phyloP scores from a whole-genome alignment of 2,888 invertebrate genomes.

The Acleris laterana region DNA sequence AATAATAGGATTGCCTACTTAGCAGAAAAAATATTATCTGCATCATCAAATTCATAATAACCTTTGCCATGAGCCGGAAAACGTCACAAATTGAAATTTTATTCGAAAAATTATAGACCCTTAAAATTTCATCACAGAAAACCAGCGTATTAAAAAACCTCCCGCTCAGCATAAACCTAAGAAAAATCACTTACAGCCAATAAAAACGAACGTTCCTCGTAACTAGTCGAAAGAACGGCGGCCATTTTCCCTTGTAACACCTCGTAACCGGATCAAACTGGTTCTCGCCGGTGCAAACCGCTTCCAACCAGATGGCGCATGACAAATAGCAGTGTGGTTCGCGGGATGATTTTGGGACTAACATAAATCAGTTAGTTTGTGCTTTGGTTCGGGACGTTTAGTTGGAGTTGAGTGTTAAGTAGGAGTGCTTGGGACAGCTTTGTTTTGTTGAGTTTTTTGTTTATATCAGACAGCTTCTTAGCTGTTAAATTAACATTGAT shows the following conservation, averaged over 20 bases:
- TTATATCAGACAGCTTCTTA: background rate
- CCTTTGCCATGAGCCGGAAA: no score
- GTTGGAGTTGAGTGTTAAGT: conserved; percentile 9
- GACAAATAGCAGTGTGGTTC: conserved; percentile 57
- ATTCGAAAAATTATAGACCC: no score
- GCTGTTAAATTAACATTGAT: background rate
- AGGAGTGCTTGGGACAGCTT: background rate
- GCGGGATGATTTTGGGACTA: conserved; percentile 64
- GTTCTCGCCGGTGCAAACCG: conserved; percentile 29
- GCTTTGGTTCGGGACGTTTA: conserved; percentile 5
- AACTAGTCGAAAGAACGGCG: conserved; percentile 49
- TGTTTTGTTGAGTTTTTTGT: conserved; percentile 1
- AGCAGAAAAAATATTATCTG: no score
- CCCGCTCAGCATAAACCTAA: conserved; percentile 54
- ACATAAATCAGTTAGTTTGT: conserved; percentile 51
- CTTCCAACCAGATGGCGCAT: conserved; percentile 32
- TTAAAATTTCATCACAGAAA: background rate
- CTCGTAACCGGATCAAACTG: conserved; percentile 28
- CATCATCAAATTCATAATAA: no score
- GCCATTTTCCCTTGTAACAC: conserved; percentile 33
- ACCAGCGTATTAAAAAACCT: conserved; percentile 11
- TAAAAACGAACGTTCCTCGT: conserved; percentile 57
- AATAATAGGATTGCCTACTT: no score
- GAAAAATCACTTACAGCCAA: conserved; percentile 43
- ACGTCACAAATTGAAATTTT: no score